Base-by-base conservation (phyloP, 2,888 invertebrate genomes). In the Prosapia bicincta region DNA sequence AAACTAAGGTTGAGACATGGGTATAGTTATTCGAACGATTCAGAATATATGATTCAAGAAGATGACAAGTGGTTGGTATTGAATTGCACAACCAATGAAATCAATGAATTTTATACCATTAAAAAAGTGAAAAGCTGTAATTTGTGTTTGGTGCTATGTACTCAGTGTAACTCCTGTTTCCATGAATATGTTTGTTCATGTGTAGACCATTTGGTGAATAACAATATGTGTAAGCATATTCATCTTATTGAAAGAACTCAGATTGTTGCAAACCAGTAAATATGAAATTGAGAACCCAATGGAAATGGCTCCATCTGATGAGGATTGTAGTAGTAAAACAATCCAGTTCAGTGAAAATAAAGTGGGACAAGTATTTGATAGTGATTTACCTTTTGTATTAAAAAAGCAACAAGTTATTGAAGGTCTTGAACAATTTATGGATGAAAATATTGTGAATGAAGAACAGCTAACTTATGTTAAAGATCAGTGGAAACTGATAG, bases 161-260 rank as follows among this genome's bases (percentile, higher is more conserved):
- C 25, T 20, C 26, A 72, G 20, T 72, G 72, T 54, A 26, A 38
- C 20, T 26, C 72, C 7, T 72, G 72, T 26, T 43, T 72, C 3
- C 72, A 72, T 43, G 66, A 66, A 28, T 72, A 65, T 26, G 66
- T 20, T 5, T 72, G 72, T 23, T 66, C 72, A 9, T 72, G 72
- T 28, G 23, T 26, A 28, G 72, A 72, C 26, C 66, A 65, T 20
- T 72, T 65, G 10, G 66, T 72, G 9, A 72, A 72, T 25, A 66
- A 66, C 28, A 72, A 72, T 28, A 72, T 72, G 72, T 72, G 72
- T 20, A 72, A 72, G 15, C 72, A 72, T 26, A 72, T 72, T 1
- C 66, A 72, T 28, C 10, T 72, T 10, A 15, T 71, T 24, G 38
- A 7, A 13, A 38, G 38, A 13, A 38, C 38, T 38, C 38, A 38